These are phyloP conservation scores for Leptinotarsa tumamoca DNA, from an alignment of 2,888 invertebrate species.

Conservation along the genomic window DNA sequence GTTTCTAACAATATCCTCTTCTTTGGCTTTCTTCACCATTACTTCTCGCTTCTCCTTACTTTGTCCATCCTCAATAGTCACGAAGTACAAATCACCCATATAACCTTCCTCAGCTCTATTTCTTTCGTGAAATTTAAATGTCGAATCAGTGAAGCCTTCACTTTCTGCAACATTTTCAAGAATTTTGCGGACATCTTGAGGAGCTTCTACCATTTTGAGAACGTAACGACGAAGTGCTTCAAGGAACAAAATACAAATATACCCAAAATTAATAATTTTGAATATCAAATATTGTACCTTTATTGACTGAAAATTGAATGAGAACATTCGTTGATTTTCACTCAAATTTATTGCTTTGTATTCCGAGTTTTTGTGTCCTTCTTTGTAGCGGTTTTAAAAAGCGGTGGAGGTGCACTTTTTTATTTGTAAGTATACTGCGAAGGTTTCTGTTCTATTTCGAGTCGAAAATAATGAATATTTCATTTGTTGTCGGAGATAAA, in stretches of 20 bases:
- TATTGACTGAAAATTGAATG: background rate
- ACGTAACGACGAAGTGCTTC: background rate
- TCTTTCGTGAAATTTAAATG: background rate
- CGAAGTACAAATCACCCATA: constrained; percentile 2
- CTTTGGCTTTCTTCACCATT: constrained; percentile 9
- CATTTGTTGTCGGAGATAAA: too few species aligned
- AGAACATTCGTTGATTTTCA: background rate
- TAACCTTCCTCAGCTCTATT: constrained; percentile 4
- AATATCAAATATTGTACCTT: too few species aligned
- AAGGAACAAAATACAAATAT: background rate
- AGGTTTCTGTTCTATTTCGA: too few species aligned
- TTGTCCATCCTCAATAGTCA: background rate
- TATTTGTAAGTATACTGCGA: background rate
- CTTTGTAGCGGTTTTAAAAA: background rate
- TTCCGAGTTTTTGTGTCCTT: constrained; percentile 4
- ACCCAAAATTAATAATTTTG: background rate
- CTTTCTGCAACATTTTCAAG: background rate
- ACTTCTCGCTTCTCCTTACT: background rate
- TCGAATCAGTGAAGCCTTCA: background rate
- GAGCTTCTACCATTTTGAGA: background rate
- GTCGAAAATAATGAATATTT: too few species aligned
- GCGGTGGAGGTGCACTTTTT: background rate
- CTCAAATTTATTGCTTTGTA: background rate
- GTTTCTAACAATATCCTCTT: background rate
- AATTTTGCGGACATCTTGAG: background rate